Evolutionary conservation across 2,797 vertebrate species (phyloP), one percentile per base, ranked within the genome.

Genomic region (Mycteria americana): DNA sequence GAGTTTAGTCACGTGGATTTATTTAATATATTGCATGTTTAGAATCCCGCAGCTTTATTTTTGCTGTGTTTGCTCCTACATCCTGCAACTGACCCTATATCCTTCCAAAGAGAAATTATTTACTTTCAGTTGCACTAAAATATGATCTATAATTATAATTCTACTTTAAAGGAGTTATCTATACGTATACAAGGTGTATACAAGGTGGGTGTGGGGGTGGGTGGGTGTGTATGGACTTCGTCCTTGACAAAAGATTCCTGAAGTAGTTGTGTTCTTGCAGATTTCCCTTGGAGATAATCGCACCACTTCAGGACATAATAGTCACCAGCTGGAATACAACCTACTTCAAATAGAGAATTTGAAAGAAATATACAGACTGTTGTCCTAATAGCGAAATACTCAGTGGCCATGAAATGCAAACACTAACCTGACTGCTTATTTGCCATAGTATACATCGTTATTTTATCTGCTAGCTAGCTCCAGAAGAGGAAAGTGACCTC

Each of bases 251-350:
- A 94, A 89, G 31, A 85, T 83, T 96, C 65, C 75, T 89, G 82
- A 94, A 92, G 78, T 67, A 78, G 64, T 35, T 81, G 53, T 54
- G 77, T 64, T 95, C 79, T 76, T 86, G 62, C 45, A 86, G 19
- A 82, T 92, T 90, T 96, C 70, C 63, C 85, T 89, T 87, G 46
- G 59, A 88, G 63, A 79, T 85, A 95, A 84, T 79, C 78, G 50
- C 43, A 88, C 60, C 60, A 73, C 56, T 91, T 90, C 72, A 88
- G 85, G 89, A 90, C 56, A 60, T 75, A 94, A 92, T 57, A 88
- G 56, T 73, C 51, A 95, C 65, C 85, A 93, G 54, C 65, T 85
- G 67, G 46, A 93, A 79, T 67, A 79, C 41, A 91, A 85, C 57
- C 48, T 82, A 27, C 45, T 88, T 89, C 83, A 92, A 92, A 85